Evolutionary conservation across 2,888 invertebrate genomes (phyloP).

Genomic region (Rhaphigaster nebulosa): DNA sequence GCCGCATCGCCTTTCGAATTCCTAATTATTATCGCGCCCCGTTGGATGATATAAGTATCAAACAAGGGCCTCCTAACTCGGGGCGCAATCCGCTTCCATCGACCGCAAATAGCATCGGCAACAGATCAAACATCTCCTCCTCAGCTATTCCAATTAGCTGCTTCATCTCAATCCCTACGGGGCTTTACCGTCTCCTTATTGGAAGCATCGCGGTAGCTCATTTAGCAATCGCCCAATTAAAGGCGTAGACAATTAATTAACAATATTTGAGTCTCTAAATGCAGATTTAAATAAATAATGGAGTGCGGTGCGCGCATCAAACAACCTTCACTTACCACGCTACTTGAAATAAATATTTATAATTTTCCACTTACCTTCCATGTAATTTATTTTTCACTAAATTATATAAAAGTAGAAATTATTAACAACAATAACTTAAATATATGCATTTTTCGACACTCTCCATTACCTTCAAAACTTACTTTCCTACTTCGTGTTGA

Average conservation of each 20-base stretch:
- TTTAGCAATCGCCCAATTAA: not conserved
- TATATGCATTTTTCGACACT: no score
- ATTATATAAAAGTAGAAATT: no score
- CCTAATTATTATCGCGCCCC: not conserved
- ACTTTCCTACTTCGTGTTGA: no score
- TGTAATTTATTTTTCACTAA: no score
- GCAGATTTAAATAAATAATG: no score
- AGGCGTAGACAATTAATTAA: not conserved
- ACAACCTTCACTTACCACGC: no score
- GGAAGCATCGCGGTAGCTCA: not conserved
- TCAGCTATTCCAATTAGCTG: not conserved
- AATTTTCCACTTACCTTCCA: no score
- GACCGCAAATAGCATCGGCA: not conserved
- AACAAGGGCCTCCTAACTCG: not conserved
- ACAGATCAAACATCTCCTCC: not conserved
- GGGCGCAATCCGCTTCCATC: not conserved
- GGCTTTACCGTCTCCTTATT: not conserved
- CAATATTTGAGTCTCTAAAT: not conserved
- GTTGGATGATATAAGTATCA: not conserved
- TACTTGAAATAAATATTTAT: no score
- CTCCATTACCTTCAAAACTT: no score
- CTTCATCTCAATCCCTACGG: not conserved
- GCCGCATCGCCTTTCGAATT: not conserved
- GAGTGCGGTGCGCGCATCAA: no score
- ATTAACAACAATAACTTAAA: no score